Evolutionary conservation across 2,888 invertebrate species (phyloP), one percentile per base, ranked within the genome.

Genomic region (Aleiodes testaceus): DNA sequence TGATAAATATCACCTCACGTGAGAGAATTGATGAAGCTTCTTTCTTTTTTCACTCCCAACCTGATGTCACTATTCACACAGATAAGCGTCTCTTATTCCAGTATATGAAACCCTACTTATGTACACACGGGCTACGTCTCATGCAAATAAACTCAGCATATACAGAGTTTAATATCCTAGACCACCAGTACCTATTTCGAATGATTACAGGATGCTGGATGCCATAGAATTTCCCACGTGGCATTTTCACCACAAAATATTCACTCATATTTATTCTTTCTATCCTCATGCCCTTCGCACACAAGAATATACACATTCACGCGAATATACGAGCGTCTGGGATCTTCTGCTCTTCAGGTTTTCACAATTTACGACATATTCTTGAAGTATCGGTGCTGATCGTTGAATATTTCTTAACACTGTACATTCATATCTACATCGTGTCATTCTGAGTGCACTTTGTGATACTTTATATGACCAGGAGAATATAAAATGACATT

Each of bases 201-300:
- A 72, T 71, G 71, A 72, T 70, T 66, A 49, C n/a, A 42, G 70
- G 59, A 47, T 18, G 47, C 50, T 52, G 30, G 47, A 30, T 65
- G 68, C 63, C 73, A 74, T 76, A 74, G 74, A 70, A 74, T 76
- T 76, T 76, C 72, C 74, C 75, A 76, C 73, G 71, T 76, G 73
- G 68, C 72, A 68, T 70, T 70, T 68, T 52, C 61, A 70, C 61
- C 67, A 36, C 65, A 36, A 59, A 59, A 59, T 30, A 59, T 59
- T 59, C 59, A n/a, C 11, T 53, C 61, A 59, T 66, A 44, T 49
- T 66, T 63, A 30, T 50, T 30, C 26, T 20, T 14, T 16, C 49
- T 26, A 36, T 49, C 42, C 26, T 49, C 64, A 64, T 18, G 49
- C 14, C n/a, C 16, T 44, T 4, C 53, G 50, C 11, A 50, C 11